Base-by-base conservation (phyloP, 2,888 invertebrate genomes). In the Phlogophora meticulosa region DNA sequence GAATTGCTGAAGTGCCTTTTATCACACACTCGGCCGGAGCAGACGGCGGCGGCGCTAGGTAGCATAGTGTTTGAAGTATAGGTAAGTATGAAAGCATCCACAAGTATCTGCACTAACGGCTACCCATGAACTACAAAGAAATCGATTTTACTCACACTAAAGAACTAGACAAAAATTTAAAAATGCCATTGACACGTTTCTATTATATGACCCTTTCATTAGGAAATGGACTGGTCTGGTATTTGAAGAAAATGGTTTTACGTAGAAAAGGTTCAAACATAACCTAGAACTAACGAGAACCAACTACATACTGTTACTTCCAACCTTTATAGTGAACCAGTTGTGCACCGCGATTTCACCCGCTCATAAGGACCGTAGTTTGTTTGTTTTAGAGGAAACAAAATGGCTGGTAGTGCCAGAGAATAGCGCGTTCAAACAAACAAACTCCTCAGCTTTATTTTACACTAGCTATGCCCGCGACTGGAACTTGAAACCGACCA, bases 141-240 rank as follows among this genome's bases (percentile, higher is more conserved):
- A 45, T n/a, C 4, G 5, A 36, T 36, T 61, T 38, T 24, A 22
- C 7, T 7, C n/a, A n/a, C 7, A 4, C 20, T 11, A 38, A 22
- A 42, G 4, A 64, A 36, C n/a, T 5, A 42, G 20, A 24, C 20
- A 20, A 7, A 43, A 22, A 38, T 7, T 0, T 45, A 15, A 22
- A 36, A 65, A 20, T n/a, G 4, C 28, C 36, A 65, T 17, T 69
- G 28, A n/a, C 9, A 7, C 9, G 11, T 20, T 42, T 60, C 32
- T 13, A n/a, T 40, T 20, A 11, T 28, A 20, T 40, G 32, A 15
- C 1, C 9, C 22, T 59, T 59, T 32, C 7, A 15, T 9, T 7
- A 20, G 58, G 40, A 22, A 60, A 38, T 17, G 22, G 15, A 61
- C n/a, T 22, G 4, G 10, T 22, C n/a, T 17, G 28, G 28, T 34